Evolutionary conservation across 2,113 vertebrate genomes (phyloP), one percentile per base, ranked within the genome.

Genomic region (Lycocorax pyrrhopterus): DNA sequence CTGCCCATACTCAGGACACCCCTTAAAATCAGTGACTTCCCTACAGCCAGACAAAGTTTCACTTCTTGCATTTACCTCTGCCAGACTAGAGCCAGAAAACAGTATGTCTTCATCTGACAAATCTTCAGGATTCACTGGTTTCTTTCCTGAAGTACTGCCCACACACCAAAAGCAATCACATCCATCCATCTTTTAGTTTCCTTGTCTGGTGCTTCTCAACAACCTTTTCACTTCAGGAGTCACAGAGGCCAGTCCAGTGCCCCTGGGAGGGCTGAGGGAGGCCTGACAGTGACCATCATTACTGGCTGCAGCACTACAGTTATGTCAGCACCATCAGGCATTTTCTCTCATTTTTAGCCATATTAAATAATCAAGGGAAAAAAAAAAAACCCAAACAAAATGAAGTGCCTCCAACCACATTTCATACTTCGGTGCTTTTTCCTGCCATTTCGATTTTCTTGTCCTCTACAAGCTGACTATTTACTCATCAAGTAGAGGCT

Each of bases 361-460:
- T 15, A 66, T 43, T 64, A 63, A 86, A 83, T 53, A 79, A 75
- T 20, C 4, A 49, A 52, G 41, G 33, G 1, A 5, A 37, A 33
- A 8, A 0, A 0, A 8, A 0, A n/a, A 7, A 2, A 0, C 4
- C 6, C 7, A 64, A 75, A 58, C 4, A 23, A 67, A 68, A 81
- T 37, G 44, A 63, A 63, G 21, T 8, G 6, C 18, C 19, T 95
- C 68, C 51, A 63, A 78, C 15, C 15, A 74, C 9, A 53, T 63
- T 78, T 84, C 5, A 2, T 20, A 67, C 9, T 81, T 27, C 2
- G 16, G 14, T 32, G 27, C 6, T 77, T 94, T 83, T 66, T 9
- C 33, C 39, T 58, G 37, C n/a, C 7, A 7, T 58, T 86, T 67
- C n/a, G 39, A 39, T 73, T 74, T 79, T 32, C 55, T 47, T 47